Evolutionary conservation across 2,797 vertebrate species (phyloP).

Genomic region (Sitta carolinensis): DNA sequence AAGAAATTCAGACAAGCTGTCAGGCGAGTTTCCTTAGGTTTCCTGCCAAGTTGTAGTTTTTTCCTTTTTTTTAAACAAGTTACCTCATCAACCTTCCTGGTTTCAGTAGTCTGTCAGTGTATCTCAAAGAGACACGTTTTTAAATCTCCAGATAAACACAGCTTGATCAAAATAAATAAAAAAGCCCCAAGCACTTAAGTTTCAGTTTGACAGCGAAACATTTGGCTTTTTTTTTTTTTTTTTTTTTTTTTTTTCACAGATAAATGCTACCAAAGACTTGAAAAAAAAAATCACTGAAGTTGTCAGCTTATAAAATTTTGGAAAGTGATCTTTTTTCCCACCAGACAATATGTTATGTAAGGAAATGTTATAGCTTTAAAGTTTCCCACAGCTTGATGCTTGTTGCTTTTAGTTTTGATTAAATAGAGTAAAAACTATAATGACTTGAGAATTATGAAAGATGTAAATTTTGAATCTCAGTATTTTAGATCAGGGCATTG

Average conservation of each 20-base stretch:
- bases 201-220: conserved; percentile 35
- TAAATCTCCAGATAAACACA: conserved; percentile 27
- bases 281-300: background rate
- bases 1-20: conserved; percentile 54
- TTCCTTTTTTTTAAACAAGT: background rate
- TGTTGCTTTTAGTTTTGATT: background rate
- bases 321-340: background rate
- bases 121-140: background rate
- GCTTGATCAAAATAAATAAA: conserved; percentile 34
- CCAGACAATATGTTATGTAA: background rate
- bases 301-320: conserved; percentile 7
- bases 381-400: background rate
- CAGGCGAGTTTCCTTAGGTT: conserved; percentile 28
- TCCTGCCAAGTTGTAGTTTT: background rate
- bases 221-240: conserved; percentile 12
- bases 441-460: background rate
- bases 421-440: background rate
- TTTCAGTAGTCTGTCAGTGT: conserved; percentile 44
- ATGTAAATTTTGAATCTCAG: background rate
- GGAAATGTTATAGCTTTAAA: background rate
- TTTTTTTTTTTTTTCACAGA: background rate
- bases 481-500: background rate
- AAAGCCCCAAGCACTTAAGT: background rate
- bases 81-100: conserved; percentile 18
- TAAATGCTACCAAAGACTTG: background rate